Evolutionary conservation across 2,888 invertebrate species (phyloP).

Genomic region (Chrysolina haemoptera): DNA sequence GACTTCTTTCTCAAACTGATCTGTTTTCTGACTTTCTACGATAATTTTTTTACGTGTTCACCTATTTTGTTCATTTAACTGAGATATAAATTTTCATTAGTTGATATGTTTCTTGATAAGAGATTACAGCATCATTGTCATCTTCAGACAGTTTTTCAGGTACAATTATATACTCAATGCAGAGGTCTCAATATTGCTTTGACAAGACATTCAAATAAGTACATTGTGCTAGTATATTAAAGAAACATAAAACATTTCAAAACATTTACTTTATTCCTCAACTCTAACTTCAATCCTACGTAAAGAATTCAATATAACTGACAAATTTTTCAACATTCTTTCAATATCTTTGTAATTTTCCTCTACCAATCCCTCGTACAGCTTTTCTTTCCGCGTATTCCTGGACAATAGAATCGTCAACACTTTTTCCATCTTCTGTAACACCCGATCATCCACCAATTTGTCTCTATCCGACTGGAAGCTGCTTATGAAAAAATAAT

Average conservation of each 20-base stretch:
- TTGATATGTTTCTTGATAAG: too few relatives aligned
- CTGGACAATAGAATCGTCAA: conserved; percentile 37
- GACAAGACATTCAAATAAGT: too few relatives aligned
- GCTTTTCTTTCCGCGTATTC: neutral
- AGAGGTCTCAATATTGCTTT: too few relatives aligned
- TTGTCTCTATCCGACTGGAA: conserved; percentile 42
- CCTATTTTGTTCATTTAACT: too few relatives aligned
- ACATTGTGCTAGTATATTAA: too few relatives aligned
- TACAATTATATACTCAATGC: too few relatives aligned
- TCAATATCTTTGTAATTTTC: conserved; percentile 29
- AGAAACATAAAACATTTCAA: neutral
- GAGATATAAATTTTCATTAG: too few relatives aligned
- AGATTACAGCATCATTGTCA: too few relatives aligned
- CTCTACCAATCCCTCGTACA: conserved; percentile 15
- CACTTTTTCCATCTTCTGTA: conserved; percentile 51
- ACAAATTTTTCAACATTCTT: conserved; percentile 29
- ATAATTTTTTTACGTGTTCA: too few relatives aligned
- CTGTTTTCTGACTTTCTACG: too few relatives aligned
- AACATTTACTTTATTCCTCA: neutral
- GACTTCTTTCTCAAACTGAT: too few relatives aligned
- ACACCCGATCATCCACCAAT: conserved; percentile 51
- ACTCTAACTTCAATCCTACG: neutral
- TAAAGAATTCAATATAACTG: conserved; percentile 19
- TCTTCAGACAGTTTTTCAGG: too few relatives aligned
- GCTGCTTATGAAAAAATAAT: conserved; percentile 53